Percentiles rank a stretch among this genome's conserved stretches.
Conservation (phyloP, 2,797 vertebrate genomes). For the Hemibagrus guttatus region DNA sequence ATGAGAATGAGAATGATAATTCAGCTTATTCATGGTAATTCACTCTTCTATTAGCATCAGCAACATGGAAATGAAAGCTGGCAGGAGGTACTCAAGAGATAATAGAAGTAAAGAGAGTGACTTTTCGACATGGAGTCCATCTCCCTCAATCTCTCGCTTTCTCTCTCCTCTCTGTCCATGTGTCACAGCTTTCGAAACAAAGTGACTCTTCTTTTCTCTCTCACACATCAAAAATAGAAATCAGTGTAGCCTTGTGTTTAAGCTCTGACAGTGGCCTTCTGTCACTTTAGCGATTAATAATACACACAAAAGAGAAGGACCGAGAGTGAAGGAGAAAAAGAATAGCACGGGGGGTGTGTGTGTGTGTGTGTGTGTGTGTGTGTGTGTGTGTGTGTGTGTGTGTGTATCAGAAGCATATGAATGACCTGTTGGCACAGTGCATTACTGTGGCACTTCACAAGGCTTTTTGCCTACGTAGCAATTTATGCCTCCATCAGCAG, state of each 20-base stretch:
- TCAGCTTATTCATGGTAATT: constrained; percentile 23
- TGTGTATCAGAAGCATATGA: constrained; percentile 53
- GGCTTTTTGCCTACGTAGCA: constrained; percentile 73
- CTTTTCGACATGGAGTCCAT: constrained; percentile 6
- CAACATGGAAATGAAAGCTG: constrained; percentile 21
- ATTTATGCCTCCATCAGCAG: constrained; percentile 70
- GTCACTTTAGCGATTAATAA: constrained; percentile 81
- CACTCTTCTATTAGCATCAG: constrained; percentile 18
- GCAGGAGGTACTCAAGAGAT: constrained; percentile 20
- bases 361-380: constrained; percentile 18
- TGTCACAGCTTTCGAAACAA: constrained; percentile 67
- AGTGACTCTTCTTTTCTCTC: constrained; percentile 53
- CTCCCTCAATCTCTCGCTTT: constrained; percentile 30
- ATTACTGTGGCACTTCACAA: constrained; percentile 76
- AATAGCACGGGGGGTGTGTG: constrained; percentile 26
- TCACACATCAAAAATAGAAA: constrained; percentile 75
- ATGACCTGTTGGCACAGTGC: constrained; percentile 61
- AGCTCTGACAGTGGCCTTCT: constrained; percentile 65
- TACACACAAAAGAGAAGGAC: constrained; percentile 64
- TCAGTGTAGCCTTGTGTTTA: constrained; percentile 67
- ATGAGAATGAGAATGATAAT: constrained; percentile 14
- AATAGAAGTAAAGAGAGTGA: constrained; percentile 21
- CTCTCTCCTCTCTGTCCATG: constrained; percentile 47
- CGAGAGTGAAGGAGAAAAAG: constrained; percentile 56
- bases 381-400: constrained; percentile 41